Base-by-base conservation (phyloP, 2,113 vertebrate species). In the Cathartes aura region DNA sequence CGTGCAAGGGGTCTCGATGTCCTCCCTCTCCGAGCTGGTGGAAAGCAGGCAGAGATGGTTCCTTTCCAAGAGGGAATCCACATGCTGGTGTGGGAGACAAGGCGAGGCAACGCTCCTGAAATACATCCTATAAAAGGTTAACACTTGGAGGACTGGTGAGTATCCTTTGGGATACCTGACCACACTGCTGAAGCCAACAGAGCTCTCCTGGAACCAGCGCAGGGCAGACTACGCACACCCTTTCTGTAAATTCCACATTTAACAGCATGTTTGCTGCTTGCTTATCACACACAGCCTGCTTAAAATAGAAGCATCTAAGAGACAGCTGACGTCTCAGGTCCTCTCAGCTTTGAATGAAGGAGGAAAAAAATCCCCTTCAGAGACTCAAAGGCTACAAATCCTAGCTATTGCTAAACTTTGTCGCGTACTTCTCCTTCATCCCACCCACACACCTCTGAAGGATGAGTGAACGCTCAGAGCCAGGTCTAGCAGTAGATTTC, bases 261-360 rank as follows among this genome's bases (percentile, higher is more conserved):
- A 95, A 43, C 48, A 38, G 60, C 42, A 18, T 8, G 3, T 78
- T 83, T 82, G 67, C 88, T 68, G 7, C 62, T 75, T 74, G 50
- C 87, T 95, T 78, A 91, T 92, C 87, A 38, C 63, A 62, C 40
- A 23, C 26, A 71, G 87, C 56, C 72, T 63, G 64, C 64, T 81
- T 81, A 74, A 95, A 87, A 91, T 79, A 91, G 93, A 92, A 81
- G 48, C 48, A 36, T 55, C 70, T 82, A 63, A 85, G 81, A 59
- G 47, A 32, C 12, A n/a, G 86, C 82, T 92, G 68, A 66, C 2
- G 0, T n/a, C 72, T 83, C 47, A 26, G 59, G 50, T 76, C 63
- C 72, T 83, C 76, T 91, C 81, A 84, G 42, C 47, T 74, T 81
- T 82, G 80, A 89, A 82, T 47, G 56, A 82, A 84, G 59, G 29